A percentile compares a stretch with the other conserved stretches of the same genome.
These are phyloP conservation scores for Peromyscus californicus DNA, from an alignment of 2,113 vertebrate genomes.

Conservation along the genomic window DNA sequence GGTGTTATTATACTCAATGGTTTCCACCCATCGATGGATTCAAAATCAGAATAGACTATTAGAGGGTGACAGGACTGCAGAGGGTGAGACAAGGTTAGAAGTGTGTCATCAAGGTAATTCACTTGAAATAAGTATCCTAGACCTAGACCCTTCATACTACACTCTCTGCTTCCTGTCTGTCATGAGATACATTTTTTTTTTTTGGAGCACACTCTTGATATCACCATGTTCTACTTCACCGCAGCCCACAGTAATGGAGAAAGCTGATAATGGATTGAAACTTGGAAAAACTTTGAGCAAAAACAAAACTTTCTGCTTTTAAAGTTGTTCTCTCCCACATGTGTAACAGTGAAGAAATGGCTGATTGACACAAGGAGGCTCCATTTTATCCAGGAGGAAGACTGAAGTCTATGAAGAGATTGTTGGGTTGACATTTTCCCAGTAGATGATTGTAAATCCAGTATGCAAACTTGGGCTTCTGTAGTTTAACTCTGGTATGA, in stretches of 20 bases:
- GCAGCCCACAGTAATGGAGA: background rate
- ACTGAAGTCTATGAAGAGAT: background rate
- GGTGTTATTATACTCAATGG: background rate
- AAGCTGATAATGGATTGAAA: background rate
- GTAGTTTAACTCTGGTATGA: background rate
- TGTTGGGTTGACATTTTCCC: background rate
- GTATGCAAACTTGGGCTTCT: background rate
- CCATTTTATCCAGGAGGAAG: background rate
- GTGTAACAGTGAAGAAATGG: background rate
- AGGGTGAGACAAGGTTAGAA: background rate
- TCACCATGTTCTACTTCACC: background rate
- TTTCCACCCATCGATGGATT: background rate
- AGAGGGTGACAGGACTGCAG: background rate
- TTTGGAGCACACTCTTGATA: background rate
- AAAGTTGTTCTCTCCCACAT: background rate
- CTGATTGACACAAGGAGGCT: background rate
- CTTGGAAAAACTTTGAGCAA: background rate
- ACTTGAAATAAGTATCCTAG: background rate
- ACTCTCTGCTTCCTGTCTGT: background rate
- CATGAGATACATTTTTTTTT: background rate
- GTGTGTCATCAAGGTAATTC: too few relatives aligned
- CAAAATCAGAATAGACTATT: background rate
- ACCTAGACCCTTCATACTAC: background rate
- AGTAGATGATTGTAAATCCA: background rate
- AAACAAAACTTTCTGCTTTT: background rate